Base-by-base conservation (phyloP, 37 sponge, comb jelly and placozoan genomes). In the Beroe forskalii region DNA sequence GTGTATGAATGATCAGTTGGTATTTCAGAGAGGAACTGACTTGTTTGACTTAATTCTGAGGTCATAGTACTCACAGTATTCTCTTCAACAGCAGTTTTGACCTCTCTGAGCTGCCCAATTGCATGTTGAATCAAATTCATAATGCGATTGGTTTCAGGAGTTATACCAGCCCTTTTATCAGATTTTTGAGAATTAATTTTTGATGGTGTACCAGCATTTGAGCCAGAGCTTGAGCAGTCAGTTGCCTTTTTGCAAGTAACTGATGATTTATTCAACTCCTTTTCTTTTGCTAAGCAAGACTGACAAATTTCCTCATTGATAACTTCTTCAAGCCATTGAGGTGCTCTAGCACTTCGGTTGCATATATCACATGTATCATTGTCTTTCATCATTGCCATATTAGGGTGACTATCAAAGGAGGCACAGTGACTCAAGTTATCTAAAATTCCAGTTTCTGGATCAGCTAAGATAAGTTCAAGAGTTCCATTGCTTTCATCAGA, bases 1-100 rank as follows among this genome's bases (percentile, higher is more conserved):
- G 30, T 63, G 4, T 23, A 28, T 63, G 37, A 69, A 69, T 80
- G 20, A 27, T 64, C 86, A 24, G 42, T 9, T 44, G 86, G 44
- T 24, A 80, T 32, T 25, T 80, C 86, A 12, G 86, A 80, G 17
- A 80, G 55, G 3, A 37, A 25, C 55, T 80, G 86, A 43, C 86
- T 80, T 12, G 86, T 80, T 35, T 1, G 40, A 38, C 86, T 44
- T 1, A 41, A 42, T 43, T 80, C 86, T 4, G 44, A 44, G 55
- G 86, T 80, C 12, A 80, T 25, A 19, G 86, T 27, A 37, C 86
- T 80, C 19, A 80, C 86, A 24, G 86, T 80, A 23, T 80, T 80
- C 4, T 80, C 86, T 38, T 80, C 86, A 12, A 80, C 86, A 44
- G 86, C 86, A 17, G 6, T 30, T 80, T 80, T 80, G 3, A 80